Conservation (phyloP, 2,888 invertebrate genomes). For the Metalampra italica region DNA sequence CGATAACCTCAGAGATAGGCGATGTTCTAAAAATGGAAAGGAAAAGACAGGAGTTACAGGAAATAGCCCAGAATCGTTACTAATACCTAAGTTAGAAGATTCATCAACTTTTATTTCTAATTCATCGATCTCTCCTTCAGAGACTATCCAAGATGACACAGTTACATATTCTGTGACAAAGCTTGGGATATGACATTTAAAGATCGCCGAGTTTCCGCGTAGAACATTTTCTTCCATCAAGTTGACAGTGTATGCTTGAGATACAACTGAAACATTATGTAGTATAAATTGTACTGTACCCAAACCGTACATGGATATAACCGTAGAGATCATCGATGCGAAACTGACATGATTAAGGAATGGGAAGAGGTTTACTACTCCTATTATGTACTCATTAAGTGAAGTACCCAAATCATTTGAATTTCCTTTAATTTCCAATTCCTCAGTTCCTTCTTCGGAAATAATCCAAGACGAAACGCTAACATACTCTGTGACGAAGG, state of each 20-base stretch:
- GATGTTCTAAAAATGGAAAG: neutral
- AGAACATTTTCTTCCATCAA: slow-evolving; percentile 95
- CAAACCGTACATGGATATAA: too few relatives aligned
- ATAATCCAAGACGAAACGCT: slow-evolving; percentile 92
- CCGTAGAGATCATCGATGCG: neutral
- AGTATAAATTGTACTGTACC: neutral
- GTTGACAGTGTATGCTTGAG: slow-evolving; percentile 92
- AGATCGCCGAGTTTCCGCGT: slow-evolving; percentile 91
- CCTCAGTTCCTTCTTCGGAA: slow-evolving; percentile 79
- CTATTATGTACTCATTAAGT: neutral
- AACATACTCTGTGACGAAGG: slow-evolving; percentile 95
- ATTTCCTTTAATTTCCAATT: slow-evolving; percentile 70
- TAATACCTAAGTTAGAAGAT: slow-evolving; percentile 55
- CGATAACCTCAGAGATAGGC: neutral
- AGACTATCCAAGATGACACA: slow-evolving; percentile 92
- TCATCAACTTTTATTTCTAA: slow-evolving; percentile 57
- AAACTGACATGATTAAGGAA: slow-evolving; percentile 12
- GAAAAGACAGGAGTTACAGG: slow-evolving; percentile 16
- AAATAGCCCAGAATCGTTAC: slow-evolving; percentile 6
- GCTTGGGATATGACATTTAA: slow-evolving; percentile 95
- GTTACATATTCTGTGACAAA: slow-evolving; percentile 94
- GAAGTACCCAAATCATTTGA: slow-evolving; percentile 60
- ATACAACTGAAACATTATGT: slow-evolving; percentile 85
- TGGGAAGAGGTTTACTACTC: slow-evolving; percentile 15
- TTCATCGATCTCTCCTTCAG: slow-evolving; percentile 81